Base-by-base conservation (phyloP, 1,140 invertebrate species). In the Babylonia areolata region DNA sequence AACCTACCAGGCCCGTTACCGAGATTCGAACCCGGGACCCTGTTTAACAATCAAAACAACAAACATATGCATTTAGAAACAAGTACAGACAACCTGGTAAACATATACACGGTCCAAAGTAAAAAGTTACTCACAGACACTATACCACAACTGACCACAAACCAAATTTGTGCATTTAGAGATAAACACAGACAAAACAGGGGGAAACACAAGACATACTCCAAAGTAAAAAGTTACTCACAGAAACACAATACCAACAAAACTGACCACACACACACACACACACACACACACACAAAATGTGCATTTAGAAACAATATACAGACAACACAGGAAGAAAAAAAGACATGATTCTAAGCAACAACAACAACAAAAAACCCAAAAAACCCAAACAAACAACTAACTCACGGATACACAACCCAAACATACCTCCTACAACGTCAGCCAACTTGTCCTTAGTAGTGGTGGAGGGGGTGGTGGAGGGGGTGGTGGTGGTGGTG, bases 261-360 rank as follows among this genome's bases (percentile, higher is more conserved):
- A n/a, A n/a, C n/a, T n/a, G n/a, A n/a, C n/a, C 69, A 35, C 71
- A 37, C 71, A 73, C 31, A 73, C 71, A 73, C 71, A 73, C 71
- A 37, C 71, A 73, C 6, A 73, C 71, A 73, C 31, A 73, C 71
- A 73, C 71, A 73, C 69, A 73, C 71, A 35, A n/a, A 35, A n/a
- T n/a, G n/a, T n/a, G n/a, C n/a, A n/a, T n/a, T n/a, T n/a, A n/a
- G n/a, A n/a, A n/a, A n/a, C n/a, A n/a, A n/a, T n/a, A n/a, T n/a
- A n/a, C n/a, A n/a, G n/a, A n/a, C n/a, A n/a, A n/a, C n/a, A n/a
- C n/a, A n/a, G n/a, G n/a, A n/a, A n/a, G n/a, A n/a, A n/a, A n/a
- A n/a, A n/a, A n/a, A n/a, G n/a, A n/a, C n/a, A n/a, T n/a, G n/a
- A n/a, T n/a, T n/a, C n/a, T 23, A 69, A 9, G n/a, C n/a, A 69